Evolutionary conservation across 2,113 vertebrate genomes (phyloP).

Genomic region (Hyperopisus bebe): DNA sequence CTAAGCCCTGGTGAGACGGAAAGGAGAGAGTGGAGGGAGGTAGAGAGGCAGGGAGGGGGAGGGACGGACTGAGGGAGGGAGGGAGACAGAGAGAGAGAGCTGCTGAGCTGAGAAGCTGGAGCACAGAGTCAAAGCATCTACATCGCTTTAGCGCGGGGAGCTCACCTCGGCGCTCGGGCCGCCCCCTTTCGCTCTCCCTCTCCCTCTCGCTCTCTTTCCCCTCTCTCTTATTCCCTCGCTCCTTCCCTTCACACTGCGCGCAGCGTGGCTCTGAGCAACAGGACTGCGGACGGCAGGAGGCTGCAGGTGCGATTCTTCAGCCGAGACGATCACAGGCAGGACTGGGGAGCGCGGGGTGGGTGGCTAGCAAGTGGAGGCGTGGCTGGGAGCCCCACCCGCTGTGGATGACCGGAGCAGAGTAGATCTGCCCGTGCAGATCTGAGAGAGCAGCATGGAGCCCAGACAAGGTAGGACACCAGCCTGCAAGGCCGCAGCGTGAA

Average conservation of each 20-base stretch:
- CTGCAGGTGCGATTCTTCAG: not conserved
- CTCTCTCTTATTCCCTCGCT: slow-evolving; percentile 9
- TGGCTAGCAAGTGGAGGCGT: not conserved
- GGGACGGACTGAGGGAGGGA: slow-evolving; percentile 20
- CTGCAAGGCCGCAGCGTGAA: not conserved
- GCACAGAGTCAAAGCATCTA: slow-evolving; percentile 1
- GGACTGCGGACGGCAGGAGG: not conserved
- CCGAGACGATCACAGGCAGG: not conserved
- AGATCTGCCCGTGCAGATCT: not conserved
- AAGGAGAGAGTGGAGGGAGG: slow-evolving; percentile 18
- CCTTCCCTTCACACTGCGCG: not conserved
- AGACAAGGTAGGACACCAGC: slow-evolving; percentile 34
- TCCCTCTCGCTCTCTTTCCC: slow-evolving; percentile 28
- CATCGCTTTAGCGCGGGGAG: not conserved
- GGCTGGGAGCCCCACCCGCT: slow-evolving; percentile 18
- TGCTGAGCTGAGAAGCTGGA: not conserved
- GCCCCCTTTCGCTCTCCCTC: not conserved
- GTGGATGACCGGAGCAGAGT: slow-evolving; percentile 30
- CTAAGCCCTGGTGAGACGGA: slow-evolving; percentile 34
- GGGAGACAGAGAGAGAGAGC: slow-evolving; percentile 4
- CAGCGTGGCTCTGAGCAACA: not conserved
- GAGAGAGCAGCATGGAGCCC: slow-evolving; percentile 31
- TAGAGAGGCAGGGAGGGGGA: slow-evolving; percentile 20
- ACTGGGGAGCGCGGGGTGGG: not conserved
- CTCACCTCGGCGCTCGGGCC: not conserved